Evolutionary conservation across 2,113 vertebrate genomes (phyloP), one percentile per base, ranked within the genome.

Genomic region (Vicugna pacos): DNA sequence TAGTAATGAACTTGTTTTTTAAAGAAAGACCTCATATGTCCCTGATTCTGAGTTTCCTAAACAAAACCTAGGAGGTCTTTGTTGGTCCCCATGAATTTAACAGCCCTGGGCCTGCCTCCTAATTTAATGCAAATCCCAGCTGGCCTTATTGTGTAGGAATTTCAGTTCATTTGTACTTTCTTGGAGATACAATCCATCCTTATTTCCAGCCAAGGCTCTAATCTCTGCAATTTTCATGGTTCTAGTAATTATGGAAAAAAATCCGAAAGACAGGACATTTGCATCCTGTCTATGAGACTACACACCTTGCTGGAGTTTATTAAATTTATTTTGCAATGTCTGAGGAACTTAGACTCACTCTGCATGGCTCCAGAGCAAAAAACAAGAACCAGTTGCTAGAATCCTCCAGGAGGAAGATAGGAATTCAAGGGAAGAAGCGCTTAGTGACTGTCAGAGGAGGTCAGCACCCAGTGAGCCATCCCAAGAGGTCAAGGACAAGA

Each of bases 181-280:
- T 88, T 88, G 80, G 85, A 60, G 48, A 94, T 56, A 89, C 52
- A 92, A 92, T 83, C 28, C 76, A 48, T 60, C 75, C 46, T 50
- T 1, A 6, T 87, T 52, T 94, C 70, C 58, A 75, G 72, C 76
- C n/a, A 42, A 91, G 22, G 76, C 15, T 54, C 58, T 89, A 95
- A 95, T 92, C 87, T 79, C 79, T 92, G 62, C 42, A 91, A 86
- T 82, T 85, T 80, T 80, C 70, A 85, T 95, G 95, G 79, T 65
- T 30, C 50, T 92, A 28, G 65, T 64, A 89, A 82, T 89, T 60
- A 93, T 5, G 6, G 4, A 9, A 56, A 56, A 89, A 76, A 42
- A 38, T 52, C 76, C 92, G 11, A 38, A 93, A 52, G 69, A 92
- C 81, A 89, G 62, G 81, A 79, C 60, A 75, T 42, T 91, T 72